Evolutionary conservation across 2,888 invertebrate genomes (phyloP).

Genomic region (Brassicogethes aeneus): DNA sequence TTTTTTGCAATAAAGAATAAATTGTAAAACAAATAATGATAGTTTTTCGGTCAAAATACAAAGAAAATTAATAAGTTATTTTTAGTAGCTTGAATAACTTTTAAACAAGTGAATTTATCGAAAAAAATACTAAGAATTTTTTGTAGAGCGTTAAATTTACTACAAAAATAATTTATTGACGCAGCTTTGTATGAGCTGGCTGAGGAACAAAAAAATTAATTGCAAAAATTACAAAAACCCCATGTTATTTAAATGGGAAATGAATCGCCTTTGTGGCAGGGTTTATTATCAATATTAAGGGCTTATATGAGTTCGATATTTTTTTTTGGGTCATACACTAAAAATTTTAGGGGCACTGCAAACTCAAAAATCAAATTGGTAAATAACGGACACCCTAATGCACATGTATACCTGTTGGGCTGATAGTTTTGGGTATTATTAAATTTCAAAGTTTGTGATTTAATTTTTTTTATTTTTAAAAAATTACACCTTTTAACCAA

Average conservation of each 20-base stretch:
- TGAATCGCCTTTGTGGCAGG: not conserved
- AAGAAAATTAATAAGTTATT: not conserved
- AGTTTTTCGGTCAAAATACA: not conserved
- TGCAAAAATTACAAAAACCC: not conserved
- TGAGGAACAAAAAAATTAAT: not conserved
- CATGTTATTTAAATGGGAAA: conserved; percentile 1
- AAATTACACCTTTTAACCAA: too few relatives aligned
- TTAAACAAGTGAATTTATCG: not conserved
- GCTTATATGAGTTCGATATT: not conserved
- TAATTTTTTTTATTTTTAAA: too few relatives aligned
- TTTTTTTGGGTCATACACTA: not conserved
- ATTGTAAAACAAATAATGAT: not conserved
- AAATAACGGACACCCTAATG: conserved; percentile 2
- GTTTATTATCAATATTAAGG: not conserved
- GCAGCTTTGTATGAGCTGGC: too few relatives aligned
- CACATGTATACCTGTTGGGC: too few relatives aligned
- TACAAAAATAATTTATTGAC: not conserved
- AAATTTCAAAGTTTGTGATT: too few relatives aligned
- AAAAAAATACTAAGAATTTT: not conserved
- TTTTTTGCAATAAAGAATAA: not conserved
- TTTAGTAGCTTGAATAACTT: not conserved
- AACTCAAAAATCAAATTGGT: not conserved
- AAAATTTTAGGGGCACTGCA: not conserved
- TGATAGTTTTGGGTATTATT: too few relatives aligned
- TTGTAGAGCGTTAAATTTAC: not conserved